A percentile compares a stretch with the other conserved stretches of the same genome.
Conservation (phyloP, 2,113 vertebrate species). For the Caracal caracal region DNA sequence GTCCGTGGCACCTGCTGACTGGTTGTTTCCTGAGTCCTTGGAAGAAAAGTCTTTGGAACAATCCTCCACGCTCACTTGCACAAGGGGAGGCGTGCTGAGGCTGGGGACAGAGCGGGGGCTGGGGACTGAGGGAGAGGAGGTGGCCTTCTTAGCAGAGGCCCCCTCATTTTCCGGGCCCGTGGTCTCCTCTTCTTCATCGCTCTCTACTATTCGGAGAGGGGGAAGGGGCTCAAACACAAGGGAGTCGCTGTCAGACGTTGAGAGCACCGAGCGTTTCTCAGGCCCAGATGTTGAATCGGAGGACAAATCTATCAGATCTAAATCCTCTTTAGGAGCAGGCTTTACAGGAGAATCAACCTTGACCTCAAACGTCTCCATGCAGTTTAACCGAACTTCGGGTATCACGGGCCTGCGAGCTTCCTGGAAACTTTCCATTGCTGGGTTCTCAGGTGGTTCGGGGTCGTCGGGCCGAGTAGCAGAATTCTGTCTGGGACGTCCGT, state of each 20-base stretch:
- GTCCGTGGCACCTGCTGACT: constrained; percentile 72
- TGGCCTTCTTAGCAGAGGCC: constrained; percentile 74
- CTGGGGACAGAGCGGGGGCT: constrained; percentile 86
- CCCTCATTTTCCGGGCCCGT: constrained; percentile 80
- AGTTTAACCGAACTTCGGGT: constrained; percentile 96
- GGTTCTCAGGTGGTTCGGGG: constrained; percentile 84
- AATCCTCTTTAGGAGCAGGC: constrained; percentile 89
- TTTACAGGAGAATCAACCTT: constrained; percentile 89
- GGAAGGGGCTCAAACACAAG: constrained; percentile 96
- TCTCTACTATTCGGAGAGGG: constrained; percentile 97
- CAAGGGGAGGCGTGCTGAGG: constrained; percentile 89
- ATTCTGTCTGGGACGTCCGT: constrained; percentile 89
- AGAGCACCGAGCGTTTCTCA: constrained; percentile 96
- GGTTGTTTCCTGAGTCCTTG: constrained; percentile 79
- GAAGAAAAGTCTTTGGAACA: constrained; percentile 89
- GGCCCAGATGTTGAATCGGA: constrained; percentile 96
- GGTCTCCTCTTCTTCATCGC: constrained; percentile 93
- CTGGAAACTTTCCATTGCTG: constrained; percentile 84
- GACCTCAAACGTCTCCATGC: constrained; percentile 96
- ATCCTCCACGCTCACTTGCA: constrained; percentile 95
- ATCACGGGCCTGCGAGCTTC: constrained; percentile 92
- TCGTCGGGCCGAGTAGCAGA: constrained; percentile 86
- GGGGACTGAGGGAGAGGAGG: constrained; percentile 83
- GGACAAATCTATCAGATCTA: constrained; percentile 96
- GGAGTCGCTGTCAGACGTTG: constrained; percentile 97